Evolutionary conservation across 2,888 invertebrate species (phyloP), one percentile per base, ranked within the genome.

Genomic region (Sphaerophoria rueppellii): DNA sequence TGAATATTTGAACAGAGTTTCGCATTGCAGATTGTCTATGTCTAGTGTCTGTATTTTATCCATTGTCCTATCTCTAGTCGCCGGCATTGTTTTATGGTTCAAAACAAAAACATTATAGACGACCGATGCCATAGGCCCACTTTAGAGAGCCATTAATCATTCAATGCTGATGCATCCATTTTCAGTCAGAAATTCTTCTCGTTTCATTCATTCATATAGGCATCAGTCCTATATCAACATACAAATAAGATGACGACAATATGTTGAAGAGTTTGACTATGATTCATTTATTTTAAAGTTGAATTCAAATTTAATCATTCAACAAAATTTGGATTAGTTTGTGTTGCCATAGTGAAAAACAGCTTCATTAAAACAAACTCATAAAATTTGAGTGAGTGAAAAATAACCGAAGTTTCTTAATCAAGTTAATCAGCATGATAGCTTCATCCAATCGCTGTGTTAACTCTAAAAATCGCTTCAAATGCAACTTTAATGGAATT

Each of bases 91-190:
- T 80, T 57, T 72, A 67, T 69, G 35, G 24, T 52, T 46, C 80
- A 69, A 76, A 83, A 85, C 76, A 77, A 48, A 50, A 50, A 65
- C 65, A 65, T 50, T 37, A 65, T 60, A 75, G 32, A 61, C 4
- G 14, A 12, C 7, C 35, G 46, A 86, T 55, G 54, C 5, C 43
- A 6, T 80, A 76, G 82, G 77, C 87, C 70, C 58, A 80, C 86
- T 86, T 86, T 78, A 72, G 86, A 81, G 83, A 83, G 77, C 34
- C 81, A 87, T 87, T 87, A 86, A 87, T 87, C 87, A 87, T 78
- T 73, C 70, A 78, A 57, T 83, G 87, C 87, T 78, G 87, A 83
- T 83, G 87, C 83, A 87, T 87, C 87, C 81, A 86, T 87, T 83
- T 82, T 83, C 72, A 40, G 12, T 65, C 24, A 24, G 72, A 82